Percentiles rank a stretch among this genome's conserved stretches.
These are phyloP conservation scores for Phataginus tetradactyla DNA, from an alignment of 2,797 vertebrate species.

Conservation along the genomic window DNA sequence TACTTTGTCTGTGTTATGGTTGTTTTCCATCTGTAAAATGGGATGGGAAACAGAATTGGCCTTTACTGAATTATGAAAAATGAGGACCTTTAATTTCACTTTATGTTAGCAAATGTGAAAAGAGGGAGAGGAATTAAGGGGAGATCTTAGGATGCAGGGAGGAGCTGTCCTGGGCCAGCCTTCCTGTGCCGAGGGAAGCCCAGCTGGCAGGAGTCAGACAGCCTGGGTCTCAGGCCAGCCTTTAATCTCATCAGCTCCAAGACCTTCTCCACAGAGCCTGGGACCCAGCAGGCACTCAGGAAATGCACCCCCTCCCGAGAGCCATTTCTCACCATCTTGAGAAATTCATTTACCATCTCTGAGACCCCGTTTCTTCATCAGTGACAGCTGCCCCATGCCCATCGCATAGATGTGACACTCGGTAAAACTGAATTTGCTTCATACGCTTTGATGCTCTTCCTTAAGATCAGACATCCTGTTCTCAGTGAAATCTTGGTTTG, in stretches of 20 bases:
- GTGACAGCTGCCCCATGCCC: not conserved
- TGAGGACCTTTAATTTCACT: not conserved
- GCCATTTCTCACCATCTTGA: not conserved
- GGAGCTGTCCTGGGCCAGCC: not conserved
- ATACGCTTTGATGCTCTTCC: rapidly evolving
- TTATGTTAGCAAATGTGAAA: not conserved
- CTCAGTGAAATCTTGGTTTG: not conserved
- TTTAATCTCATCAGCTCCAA: not conserved
- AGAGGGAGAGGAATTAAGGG: not conserved
- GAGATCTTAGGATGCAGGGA: not conserved
- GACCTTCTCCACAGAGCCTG: not conserved
- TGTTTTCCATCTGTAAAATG: not conserved
- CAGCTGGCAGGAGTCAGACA: not conserved
- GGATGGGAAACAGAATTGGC: not conserved
- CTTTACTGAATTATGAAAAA: not conserved
- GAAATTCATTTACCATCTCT: not conserved
- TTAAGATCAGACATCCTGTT: not conserved
- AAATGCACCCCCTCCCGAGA: not conserved
- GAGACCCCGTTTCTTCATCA: not conserved
- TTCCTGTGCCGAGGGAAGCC: not conserved
- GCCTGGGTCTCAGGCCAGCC: not conserved
- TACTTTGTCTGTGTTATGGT: not conserved
- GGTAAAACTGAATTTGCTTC: not conserved
- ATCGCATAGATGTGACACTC: not conserved
- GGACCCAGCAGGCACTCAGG: not conserved